Base-by-base conservation (phyloP, 2,113 vertebrate species). In the Pelvicachromis taeniatus region DNA sequence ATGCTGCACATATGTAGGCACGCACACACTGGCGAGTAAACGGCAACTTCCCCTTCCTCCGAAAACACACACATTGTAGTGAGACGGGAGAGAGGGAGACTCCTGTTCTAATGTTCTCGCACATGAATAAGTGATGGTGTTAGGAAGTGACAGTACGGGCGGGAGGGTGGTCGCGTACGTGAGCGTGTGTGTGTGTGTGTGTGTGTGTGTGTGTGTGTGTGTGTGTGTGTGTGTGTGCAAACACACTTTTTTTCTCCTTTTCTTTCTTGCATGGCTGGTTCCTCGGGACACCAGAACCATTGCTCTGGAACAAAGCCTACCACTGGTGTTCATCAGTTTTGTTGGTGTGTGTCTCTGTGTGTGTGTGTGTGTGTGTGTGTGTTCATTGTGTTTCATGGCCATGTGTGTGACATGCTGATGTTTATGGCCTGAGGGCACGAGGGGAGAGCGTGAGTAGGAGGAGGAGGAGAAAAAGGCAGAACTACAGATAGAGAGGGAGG, bases 111-210 rank as follows among this genome's bases (percentile, higher is more conserved):
- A 95, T 94, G 93, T 93, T 94, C 91, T 84, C 86, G 91, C 93
- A 84, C 94, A 94, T 93, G 85, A 94, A 93, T 93, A 93, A 92
- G 88, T 93, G 91, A 94, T 91, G 91, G 86, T 87, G 90, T 92
- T 92, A 88, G 89, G 91, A 93, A 92, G 91, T 68, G 85, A 89
- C 90, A 85, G 89, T 92, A 87, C 85, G 86, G 88, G 81, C 78
- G 55, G 89, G 61, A 89, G 83, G 87, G 82, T 42, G 21, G 31
- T 85, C 12, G 7, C 23, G 70, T 29, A 45, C 48, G 16, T 78
- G 45, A 52, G 65, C 7, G 16, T 31, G 56, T 3, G 52, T 14
- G 58, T 80, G 38, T 61, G 38, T 13, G 13, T 61, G 52, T 23
- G 58, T 68, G 59, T 85, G 78, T 81, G 42, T 77, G 73, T 38